Evolutionary conservation across 2,888 invertebrate genomes (phyloP), one percentile per base, ranked within the genome.

Genomic region (Cephus sareptanus): DNA sequence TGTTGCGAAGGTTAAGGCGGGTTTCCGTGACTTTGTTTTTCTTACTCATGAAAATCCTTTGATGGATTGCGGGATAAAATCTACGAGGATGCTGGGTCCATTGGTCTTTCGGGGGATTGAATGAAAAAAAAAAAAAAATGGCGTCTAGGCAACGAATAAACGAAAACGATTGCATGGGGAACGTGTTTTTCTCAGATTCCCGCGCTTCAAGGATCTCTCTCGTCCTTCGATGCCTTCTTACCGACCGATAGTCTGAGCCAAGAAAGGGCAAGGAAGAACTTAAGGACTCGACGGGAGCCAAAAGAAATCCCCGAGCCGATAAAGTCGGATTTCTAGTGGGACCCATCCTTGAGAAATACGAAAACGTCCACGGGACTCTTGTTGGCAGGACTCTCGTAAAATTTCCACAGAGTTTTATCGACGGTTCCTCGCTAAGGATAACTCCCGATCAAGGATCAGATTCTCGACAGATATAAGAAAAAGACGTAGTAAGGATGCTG

Each of bases 221-320:
- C 69, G 75, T 77, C 37, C 75, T 69, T n/a, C 77, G 68, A 23
- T 68, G 78, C 75, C 78, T 75, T 73, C 75, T 80, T 81, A 81
- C 81, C 81, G 80, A 82, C 80, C 40, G 79, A 70, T 33, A 71
- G 71, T 33, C 71, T 71, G 71, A 71, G 71, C 40, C 40, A 56
- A 56, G 40, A 56, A 56, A 56, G 40, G 40, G 40, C 40, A 56
- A 56, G 40, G 40, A 56, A 56, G 40, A 56, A 56, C 40, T 40
- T 56, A 23, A 56, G 40, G 40, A 56, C 40, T 56, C 40, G 40
- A 23, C 40, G 40, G 40, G 40, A 56, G 15, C 40, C 40, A 23
- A 56, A 56, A 56, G 40, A 15, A 71, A 71, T 33, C 31, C 82
- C 78, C 69, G 70, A 15, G 82, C 81, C 82, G 82, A 82, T 82